Evolutionary conservation across 2,113 vertebrate species (phyloP), one percentile per base, ranked within the genome.

Genomic region (Channa maculata): DNA sequence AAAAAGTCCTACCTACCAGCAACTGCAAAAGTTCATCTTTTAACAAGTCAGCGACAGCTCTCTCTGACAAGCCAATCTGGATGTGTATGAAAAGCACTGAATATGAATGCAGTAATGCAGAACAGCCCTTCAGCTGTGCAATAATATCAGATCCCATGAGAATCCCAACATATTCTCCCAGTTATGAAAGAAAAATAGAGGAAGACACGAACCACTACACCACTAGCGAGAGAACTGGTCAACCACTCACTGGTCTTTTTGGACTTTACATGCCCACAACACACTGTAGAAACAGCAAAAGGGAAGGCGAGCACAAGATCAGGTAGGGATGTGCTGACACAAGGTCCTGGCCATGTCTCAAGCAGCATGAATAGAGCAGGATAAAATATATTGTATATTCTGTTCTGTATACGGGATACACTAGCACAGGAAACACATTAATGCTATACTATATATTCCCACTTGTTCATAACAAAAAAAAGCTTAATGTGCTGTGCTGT

Each of bases 131-230:
- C 76, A 75, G 52, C 65, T 67, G 63, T 65, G 66, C 55, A 82
- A 85, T 86, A 24, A 78, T 71, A 50, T 60, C 10, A 71, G 64
- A 79, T 87, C 85, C 79, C 77, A 53, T 38, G 59, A 67, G 63
- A 86, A 84, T 74, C 73, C 65, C 9, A 61, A 63, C 57, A 65
- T 80, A 70, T 89, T 86, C 59, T 67, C 55, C 15, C 45, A 58
- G 36, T 78, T 86, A 77, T 85, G 82, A 87, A 86, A 87, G 71
- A 77, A 77, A 87, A 84, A 86, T 73, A 85, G 58, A 85, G 38
- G 62, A 38, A 53, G 73, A 65, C 41, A 54, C 63, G 39, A 81
- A 73, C 45, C 44, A 62, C 38, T 24, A 48, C 46, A 64, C 33
- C 53, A 7, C 38, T 44, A 41, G 52, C 49, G 60, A 70, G 33